These are phyloP conservation scores for Melanerpes aurifrons DNA, from an alignment of 2,113 vertebrate species.

Conservation along the genomic window DNA sequence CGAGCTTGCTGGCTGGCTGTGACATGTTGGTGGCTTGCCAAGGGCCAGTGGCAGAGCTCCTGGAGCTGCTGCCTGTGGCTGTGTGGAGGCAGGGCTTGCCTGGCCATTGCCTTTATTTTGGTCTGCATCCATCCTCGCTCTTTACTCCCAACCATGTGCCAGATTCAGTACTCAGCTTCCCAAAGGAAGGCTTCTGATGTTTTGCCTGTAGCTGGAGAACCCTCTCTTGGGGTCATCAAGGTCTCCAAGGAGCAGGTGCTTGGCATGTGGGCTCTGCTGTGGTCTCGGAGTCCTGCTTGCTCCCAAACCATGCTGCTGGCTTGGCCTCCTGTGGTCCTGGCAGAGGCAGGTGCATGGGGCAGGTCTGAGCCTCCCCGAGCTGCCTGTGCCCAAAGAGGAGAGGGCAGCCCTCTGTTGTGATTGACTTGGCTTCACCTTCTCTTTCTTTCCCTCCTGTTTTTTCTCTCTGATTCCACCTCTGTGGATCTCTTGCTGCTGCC, in stretches of 20 bases:
- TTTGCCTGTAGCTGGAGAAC: background rate
- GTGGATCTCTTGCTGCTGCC: accelerated
- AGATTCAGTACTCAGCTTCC: background rate
- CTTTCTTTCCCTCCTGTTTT: background rate
- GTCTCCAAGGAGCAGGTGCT: background rate
- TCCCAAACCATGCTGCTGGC: accelerated
- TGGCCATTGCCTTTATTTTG: background rate
- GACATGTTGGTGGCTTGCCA: background rate
- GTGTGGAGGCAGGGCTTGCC: accelerated
- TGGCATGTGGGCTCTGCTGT: accelerated
- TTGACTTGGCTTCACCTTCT: background rate
- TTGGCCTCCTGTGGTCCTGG: accelerated
- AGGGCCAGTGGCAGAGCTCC: background rate
- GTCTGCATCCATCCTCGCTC: accelerated
- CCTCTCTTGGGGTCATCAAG: accelerated
- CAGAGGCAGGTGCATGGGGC: accelerated
- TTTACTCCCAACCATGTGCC: background rate
- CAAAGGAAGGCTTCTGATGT: background rate
- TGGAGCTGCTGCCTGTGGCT: accelerated
- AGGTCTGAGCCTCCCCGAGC: background rate
- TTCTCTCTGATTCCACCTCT: background rate
- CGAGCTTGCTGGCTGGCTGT: accelerated
- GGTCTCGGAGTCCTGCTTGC: background rate
- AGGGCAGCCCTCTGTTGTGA: background rate
- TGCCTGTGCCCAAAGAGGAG: background rate